Conservation (phyloP, 1,140 invertebrate species). For the Brachionus paranguensis region DNA sequence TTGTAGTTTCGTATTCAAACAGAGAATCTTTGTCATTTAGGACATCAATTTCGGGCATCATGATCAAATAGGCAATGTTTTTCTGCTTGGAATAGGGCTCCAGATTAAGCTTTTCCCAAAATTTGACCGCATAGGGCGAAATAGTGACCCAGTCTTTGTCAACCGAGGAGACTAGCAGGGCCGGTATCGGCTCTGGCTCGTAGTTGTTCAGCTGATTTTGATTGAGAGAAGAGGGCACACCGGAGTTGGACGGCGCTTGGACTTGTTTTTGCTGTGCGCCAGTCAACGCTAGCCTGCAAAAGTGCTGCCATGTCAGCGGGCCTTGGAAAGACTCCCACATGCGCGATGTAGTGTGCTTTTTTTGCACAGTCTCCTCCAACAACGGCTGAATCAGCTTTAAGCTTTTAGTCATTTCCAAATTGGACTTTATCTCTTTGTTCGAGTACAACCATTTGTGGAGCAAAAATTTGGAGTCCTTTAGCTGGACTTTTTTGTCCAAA, state of each 20-base stretch:
- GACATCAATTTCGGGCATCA: slow-evolving; percentile 83
- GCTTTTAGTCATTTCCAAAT: slow-evolving; percentile 36
- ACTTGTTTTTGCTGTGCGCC: slow-evolving; percentile 12
- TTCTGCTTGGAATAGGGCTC: slow-evolving; percentile 86
- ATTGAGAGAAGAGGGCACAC: neutral
- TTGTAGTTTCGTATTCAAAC: neutral
- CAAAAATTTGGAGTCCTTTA: slow-evolving; percentile 9
- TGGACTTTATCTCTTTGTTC: slow-evolving; percentile 25
- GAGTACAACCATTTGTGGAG: slow-evolving; percentile 18
- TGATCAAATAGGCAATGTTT: slow-evolving; percentile 86
- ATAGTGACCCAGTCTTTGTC: slow-evolving; percentile 89
- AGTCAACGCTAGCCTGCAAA: slow-evolving; percentile 14
- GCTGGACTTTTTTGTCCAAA: neutral
- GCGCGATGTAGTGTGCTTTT: slow-evolving; percentile 75
- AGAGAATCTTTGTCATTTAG: slow-evolving; percentile 52
- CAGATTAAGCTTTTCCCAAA: slow-evolving; percentile 73
- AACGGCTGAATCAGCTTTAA: slow-evolving; percentile 82
- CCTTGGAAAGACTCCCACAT: slow-evolving; percentile 56
- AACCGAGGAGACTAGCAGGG: slow-evolving; percentile 70
- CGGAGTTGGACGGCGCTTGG: neutral
- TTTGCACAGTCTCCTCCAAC: slow-evolving; percentile 88
- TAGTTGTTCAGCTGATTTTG: slow-evolving; percentile 73
- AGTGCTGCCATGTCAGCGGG: slow-evolving; percentile 32
- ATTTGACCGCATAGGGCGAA: slow-evolving; percentile 79
- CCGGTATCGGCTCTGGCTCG: slow-evolving; percentile 83